Base-by-base conservation (phyloP, 2,113 vertebrate genomes). In the Carassius gibelio region DNA sequence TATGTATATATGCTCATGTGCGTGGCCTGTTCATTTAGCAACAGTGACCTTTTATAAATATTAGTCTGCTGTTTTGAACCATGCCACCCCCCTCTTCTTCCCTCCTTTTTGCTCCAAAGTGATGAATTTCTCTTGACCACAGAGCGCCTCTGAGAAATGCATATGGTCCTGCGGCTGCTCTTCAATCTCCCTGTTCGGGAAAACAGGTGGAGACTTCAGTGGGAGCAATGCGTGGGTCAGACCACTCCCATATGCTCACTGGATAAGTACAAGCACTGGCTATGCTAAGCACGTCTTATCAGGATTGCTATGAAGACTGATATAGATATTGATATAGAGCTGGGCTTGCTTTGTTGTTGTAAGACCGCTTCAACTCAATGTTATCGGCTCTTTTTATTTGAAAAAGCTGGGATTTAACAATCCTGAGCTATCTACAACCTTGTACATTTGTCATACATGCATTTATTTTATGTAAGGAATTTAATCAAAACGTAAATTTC, bases 161-260 rank as follows among this genome's bases (percentile, higher is more conserved):
- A 66, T 74, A 82, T 79, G 88, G 86, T 75, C 34, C 15, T 26
- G 83, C n/a, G 82, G 82, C 68, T 30, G 69, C 62, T 72, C 92
- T 93, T 90, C 95, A 93, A 93, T 90, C 93, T 91, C 91, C 90
- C 90, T 91, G 89, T 91, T 66, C 89, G 91, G 76, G 91, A 90
- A 94, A 96, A 91, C 90, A 93, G 89, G 92, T 95, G 91, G 94
- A 95, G 94, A 91, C 91, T 94, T 94, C 94, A 92, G 93, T 85
- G 88, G 94, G 94, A 91, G 61, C 75, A 92, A 93, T 90, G 91
- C 88, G 88, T 83, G 85, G 92, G 92, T 96, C 92, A 93, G 89
- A 91, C 88, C 90, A 92, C 83, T 92, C 92, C 90, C 94, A 94
- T 90, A 94, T 74, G 77, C 89, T 94, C 93, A 91, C 92, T 82